Conservation (phyloP, 2,797 vertebrate genomes). For the Lepus townsendii region DNA sequence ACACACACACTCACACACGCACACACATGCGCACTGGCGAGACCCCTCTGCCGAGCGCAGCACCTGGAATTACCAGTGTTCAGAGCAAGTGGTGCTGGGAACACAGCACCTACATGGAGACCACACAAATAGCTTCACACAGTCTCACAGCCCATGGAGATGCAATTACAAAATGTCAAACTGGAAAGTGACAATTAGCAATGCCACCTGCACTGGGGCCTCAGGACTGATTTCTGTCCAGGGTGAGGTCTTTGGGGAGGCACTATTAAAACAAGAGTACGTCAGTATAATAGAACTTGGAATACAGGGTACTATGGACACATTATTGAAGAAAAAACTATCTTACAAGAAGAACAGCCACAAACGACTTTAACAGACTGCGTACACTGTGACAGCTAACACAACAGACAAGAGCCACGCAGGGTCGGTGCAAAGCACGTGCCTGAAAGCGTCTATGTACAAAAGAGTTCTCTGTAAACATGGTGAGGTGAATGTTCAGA, state of each 20-base stretch:
- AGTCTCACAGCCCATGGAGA: constrained; percentile 73
- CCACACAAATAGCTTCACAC: constrained; percentile 78
- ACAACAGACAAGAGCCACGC: constrained; percentile 94
- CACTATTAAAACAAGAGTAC: constrained; percentile 77
- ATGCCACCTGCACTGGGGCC: constrained; percentile 85
- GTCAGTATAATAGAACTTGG: constrained; percentile 67
- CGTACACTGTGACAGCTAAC: constrained; percentile 93
- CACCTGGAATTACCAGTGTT: constrained; percentile 89
- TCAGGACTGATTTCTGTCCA: constrained; percentile 66
- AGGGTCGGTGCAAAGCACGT: constrained; percentile 96
- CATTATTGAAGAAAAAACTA: constrained; percentile 91
- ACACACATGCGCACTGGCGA: constrained; percentile 85
- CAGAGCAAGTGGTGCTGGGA: constrained; percentile 87
- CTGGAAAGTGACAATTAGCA: constrained; percentile 80
- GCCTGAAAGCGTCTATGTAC: constrained; percentile 99
- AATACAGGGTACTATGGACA: constrained; percentile 73
- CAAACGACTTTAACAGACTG: constrained; percentile 95
- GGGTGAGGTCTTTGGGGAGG: constrained; percentile 77
- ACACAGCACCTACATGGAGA: constrained; percentile 89
- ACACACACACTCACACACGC: constrained; percentile 65
- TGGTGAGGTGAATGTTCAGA: constrained; percentile 96
- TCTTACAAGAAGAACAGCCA: constrained; percentile 95
- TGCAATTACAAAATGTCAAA: constrained; percentile 84
- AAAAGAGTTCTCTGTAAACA: constrained; percentile 99
- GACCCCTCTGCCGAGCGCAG: constrained; percentile 88